Conservation (phyloP, 2,888 invertebrate species). For the Agrilus cyanescens region DNA sequence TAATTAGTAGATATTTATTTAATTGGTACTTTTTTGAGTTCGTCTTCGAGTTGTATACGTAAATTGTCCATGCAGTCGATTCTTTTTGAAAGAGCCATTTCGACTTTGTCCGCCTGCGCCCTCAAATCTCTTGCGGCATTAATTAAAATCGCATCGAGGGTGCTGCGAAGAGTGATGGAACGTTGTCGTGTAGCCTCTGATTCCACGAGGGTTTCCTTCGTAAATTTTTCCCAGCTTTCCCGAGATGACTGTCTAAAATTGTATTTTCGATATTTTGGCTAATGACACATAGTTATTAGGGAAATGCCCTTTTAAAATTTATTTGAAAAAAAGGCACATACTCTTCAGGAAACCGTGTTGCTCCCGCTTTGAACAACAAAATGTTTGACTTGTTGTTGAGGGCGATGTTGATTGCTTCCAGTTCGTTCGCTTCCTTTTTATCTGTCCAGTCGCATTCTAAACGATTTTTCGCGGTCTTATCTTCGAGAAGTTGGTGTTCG, state of each 20-base stretch:
- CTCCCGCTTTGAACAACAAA: conserved; percentile 69
- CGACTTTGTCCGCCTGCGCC: conserved; percentile 71
- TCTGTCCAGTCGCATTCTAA: conserved; percentile 89
- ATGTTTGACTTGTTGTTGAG: conserved; percentile 57
- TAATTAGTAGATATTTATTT: too few species aligned
- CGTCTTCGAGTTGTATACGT: conserved; percentile 56
- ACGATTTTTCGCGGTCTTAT: conserved; percentile 68
- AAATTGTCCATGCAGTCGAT: conserved; percentile 68
- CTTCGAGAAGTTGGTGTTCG: conserved; percentile 56
- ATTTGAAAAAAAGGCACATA: conserved; percentile 27
- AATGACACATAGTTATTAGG: too few species aligned
- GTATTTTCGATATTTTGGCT: too few species aligned
- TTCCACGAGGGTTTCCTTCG: conserved; percentile 62
- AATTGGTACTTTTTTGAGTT: conserved; percentile 40
- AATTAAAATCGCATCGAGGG: conserved; percentile 58
- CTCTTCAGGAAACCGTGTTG: conserved; percentile 66
- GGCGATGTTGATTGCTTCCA: conserved; percentile 57
- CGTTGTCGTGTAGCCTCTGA: conserved; percentile 65
- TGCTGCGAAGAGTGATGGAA: conserved; percentile 58
- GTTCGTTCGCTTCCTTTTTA: conserved; percentile 67
- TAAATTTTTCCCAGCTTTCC: conserved; percentile 76
- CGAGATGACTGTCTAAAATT: conserved; percentile 61
- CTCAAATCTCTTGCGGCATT: conserved; percentile 71
- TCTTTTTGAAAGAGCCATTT: conserved; percentile 61
- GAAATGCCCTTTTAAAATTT: not conserved